Evolutionary conservation across 2,797 vertebrate species (phyloP), one percentile per base, ranked within the genome.

Genomic region (Avahi laniger): DNA sequence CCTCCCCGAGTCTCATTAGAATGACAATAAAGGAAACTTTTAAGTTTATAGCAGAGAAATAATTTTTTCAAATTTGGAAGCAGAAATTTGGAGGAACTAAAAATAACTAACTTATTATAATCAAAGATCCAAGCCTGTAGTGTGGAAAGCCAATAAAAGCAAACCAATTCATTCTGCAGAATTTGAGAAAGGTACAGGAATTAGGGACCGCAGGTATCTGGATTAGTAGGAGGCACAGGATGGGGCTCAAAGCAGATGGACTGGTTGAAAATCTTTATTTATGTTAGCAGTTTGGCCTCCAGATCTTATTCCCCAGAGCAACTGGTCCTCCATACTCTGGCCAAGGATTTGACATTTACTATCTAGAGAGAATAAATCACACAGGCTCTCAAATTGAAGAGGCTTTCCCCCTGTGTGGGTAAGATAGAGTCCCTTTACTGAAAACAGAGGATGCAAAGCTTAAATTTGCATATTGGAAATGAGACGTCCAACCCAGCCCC

Each of bases 161-260:
- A 84, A 93, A 92, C 1, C 17, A 17, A 89, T 41, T 33, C 13
- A 54, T 90, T 33, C 26, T 30, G 41, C 14, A 92, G 52, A 95
- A 80, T 18, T 80, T 75, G 57, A 89, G 46, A 85, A 92, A 87
- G 65, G 33, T 8, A 79, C 67, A 89, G 83, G 35, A 80, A 95
- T 73, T 78, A 89, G 69, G 83, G 38, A 85, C 48, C 9, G 59
- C 11, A n/a, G 48, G n/a, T 86, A 80, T 82, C 50, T 89, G 50
- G 57, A 92, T 91, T 81, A 95, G 38, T 38, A 81, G 50, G 22
- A 67, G 33, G 14, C 43, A 0, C 11, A 69, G 78, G 5, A 38
- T 26, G 2, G 17, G 12, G 35, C 20, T 86, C 57, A 91, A 78
- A 91, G 28, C 48, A 38, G 75, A 78, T 28, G 17, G 63, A 38